These are phyloP conservation scores for Stomatorhinus ivindoensis DNA, from an alignment of 2,113 vertebrate species.

Conservation along the genomic window DNA sequence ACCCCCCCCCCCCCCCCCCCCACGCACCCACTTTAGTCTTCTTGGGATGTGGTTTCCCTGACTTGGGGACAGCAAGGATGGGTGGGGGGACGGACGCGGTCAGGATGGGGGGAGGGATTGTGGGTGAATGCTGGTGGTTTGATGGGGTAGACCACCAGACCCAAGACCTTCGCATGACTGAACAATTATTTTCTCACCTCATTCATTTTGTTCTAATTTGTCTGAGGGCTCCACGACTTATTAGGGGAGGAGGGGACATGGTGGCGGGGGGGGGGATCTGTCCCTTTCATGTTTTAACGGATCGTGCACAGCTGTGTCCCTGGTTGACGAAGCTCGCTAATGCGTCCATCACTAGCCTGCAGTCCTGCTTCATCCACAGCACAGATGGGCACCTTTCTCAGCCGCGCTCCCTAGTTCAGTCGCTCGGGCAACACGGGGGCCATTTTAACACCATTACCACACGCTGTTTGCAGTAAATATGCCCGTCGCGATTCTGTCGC, in stretches of 20 bases:
- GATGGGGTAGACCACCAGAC: slow-evolving; percentile 58
- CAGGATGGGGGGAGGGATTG: slow-evolving; percentile 41
- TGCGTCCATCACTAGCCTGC: not conserved
- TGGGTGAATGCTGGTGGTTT: slow-evolving; percentile 46
- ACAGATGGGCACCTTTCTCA: not conserved
- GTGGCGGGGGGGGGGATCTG: not conserved
- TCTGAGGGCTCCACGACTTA: slow-evolving; percentile 15
- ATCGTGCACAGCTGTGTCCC: not conserved
- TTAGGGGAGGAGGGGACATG: not conserved
- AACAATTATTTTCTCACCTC: slow-evolving; percentile 55
- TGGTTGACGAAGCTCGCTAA: not conserved
- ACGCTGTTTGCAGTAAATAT: slow-evolving; percentile 30
- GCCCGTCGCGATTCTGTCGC: slow-evolving; percentile 28
- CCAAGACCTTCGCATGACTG: slow-evolving; percentile 57
- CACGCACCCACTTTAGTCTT: slow-evolving; percentile 45
- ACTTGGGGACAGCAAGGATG: slow-evolving; percentile 47
- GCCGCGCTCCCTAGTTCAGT: not conserved
- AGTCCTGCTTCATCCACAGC: not conserved
- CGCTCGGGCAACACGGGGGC: not conserved
- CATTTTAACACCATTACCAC: slow-evolving; percentile 41
- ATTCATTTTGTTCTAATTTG: slow-evolving; percentile 34
- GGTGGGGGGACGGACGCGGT: slow-evolving; percentile 33
- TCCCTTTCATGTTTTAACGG: not conserved
- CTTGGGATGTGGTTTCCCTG: slow-evolving; percentile 66
- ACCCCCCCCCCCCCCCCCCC: no score